phyloP scores from a whole-genome alignment of 2,888 invertebrate genomes.

The Agonopterix heracliana region DNA sequence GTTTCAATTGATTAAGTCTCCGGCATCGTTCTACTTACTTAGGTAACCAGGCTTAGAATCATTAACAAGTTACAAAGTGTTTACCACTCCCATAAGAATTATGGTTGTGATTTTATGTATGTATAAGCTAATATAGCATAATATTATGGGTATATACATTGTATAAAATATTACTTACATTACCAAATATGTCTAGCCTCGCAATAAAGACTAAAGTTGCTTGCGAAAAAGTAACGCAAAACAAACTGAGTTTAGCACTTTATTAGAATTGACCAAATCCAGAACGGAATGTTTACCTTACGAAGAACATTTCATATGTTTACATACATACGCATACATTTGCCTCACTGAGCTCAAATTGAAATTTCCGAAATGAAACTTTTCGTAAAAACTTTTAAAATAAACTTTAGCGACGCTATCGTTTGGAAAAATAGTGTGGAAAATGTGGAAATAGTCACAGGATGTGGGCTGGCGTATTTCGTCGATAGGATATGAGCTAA shows the following conservation, averaged over 20 bases:
- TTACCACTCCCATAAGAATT: no score
- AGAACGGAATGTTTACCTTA: slow-evolving; percentile 4
- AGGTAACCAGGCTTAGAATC: no score
- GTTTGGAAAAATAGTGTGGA: slow-evolving; percentile 1
- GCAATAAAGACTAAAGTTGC: no score
- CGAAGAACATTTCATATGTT: background rate
- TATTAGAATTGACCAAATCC: background rate
- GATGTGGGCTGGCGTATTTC: slow-evolving; percentile 2
- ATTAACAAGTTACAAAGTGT: no score
- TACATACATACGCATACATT: slow-evolving; percentile 8
- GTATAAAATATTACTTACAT: no score
- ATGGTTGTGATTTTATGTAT: no score
- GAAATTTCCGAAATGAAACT: slow-evolving; percentile 2
- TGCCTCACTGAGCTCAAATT: slow-evolving; percentile 1
- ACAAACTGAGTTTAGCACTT: background rate
- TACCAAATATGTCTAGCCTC: no score
- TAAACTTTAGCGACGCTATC: slow-evolving; percentile 2
- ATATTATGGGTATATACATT: no score
- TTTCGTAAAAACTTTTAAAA: background rate
- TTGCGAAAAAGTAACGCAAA: no score
- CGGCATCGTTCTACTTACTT: no score
- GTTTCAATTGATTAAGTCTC: no score
- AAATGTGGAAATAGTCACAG: slow-evolving; percentile 1
- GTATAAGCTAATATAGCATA: no score
- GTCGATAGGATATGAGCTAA: slow-evolving; percentile 1